phyloP scores from a whole-genome alignment of 2,797 vertebrate species.

The Amblyraja radiata region DNA sequence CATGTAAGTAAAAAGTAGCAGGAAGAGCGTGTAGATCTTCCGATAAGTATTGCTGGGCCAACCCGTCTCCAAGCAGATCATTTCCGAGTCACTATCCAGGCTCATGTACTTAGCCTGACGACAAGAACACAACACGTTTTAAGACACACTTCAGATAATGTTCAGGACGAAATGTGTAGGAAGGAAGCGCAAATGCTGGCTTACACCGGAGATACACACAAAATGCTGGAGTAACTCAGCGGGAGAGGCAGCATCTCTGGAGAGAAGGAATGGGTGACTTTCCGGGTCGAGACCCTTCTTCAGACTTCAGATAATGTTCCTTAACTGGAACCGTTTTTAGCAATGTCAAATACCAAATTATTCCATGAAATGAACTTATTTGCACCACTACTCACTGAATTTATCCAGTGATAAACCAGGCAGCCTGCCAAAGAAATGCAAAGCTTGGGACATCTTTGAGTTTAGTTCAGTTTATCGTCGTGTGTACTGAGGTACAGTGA shows the following conservation, averaged over 20 bases:
- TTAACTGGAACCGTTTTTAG: not conserved
- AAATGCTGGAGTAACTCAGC: too few species aligned
- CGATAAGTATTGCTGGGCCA: conserved; percentile 34
- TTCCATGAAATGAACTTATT: not conserved
- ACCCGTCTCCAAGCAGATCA: conserved; percentile 35
- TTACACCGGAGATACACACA: too few species aligned
- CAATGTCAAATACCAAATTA: not conserved
- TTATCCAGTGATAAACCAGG: not conserved
- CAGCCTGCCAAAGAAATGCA: not conserved
- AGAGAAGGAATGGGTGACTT: too few species aligned
- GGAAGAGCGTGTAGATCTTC: conserved; percentile 30
- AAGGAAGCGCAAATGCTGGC: too few species aligned
- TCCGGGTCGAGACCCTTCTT: too few species aligned
- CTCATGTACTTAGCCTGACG: not conserved
- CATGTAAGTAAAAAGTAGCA: conserved; percentile 34
- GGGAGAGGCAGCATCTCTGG: too few species aligned
- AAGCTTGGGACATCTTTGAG: not conserved
- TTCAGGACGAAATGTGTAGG: too few species aligned
- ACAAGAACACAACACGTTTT: not conserved
- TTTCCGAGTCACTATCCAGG: conserved; percentile 2
- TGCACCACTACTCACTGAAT: not conserved
- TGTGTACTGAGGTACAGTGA: too few species aligned
- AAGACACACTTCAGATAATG: not conserved
- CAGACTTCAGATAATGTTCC: not conserved
- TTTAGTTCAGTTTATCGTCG: too few species aligned